Base-by-base conservation (phyloP, 2,797 vertebrate species). In the Hemibagrus guttatus region DNA sequence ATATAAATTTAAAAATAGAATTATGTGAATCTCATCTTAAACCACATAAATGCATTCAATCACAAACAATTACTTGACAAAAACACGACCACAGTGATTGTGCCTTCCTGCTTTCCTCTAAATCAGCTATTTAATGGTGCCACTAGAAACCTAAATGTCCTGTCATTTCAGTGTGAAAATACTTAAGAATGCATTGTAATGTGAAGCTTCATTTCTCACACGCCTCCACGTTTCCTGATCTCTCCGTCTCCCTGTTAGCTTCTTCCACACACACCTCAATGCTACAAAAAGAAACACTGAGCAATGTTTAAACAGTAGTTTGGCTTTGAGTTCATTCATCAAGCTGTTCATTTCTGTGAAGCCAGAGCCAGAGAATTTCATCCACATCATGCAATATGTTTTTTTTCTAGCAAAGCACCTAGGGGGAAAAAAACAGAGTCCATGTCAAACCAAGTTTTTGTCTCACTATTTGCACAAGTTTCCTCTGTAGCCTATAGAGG, bases 161-260 rank as follows among this genome's bases (percentile, higher is more conserved):
- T 81, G 78, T 81, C 78, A 63, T 42, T 80, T 35, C 56, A 16
- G 78, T 61, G 61, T 39, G 58, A 61, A 80, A 80, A 79, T 42
- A 59, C 21, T 81, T 35, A 42, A 59, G 19, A 59, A 39, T 80
- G 54, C 56, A 80, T 5, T 80, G 56, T 80, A 80, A 80, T 59
- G 54, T 61, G 39, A 49, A 66, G 9, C 81, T 52, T 31, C 63
- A 52, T 68, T 82, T 66, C 46, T 54, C 81, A 68, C 42, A 49
- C 46, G 46, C 81, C 81, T 68, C 46, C 42, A 68, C 1, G 2
- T 64, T 82, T 66, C 17, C 23, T 66, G 35, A 52, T 49, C 26
- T 21, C 59, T 64, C 42, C 5, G 3, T 82, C 42, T 66, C 9
- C 42, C 42, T 21, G 26, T 31, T 64, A 66, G 42, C 26, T 28